Base-by-base conservation (phyloP, 2,113 vertebrate genomes). In the Chaenogobius annularis region DNA sequence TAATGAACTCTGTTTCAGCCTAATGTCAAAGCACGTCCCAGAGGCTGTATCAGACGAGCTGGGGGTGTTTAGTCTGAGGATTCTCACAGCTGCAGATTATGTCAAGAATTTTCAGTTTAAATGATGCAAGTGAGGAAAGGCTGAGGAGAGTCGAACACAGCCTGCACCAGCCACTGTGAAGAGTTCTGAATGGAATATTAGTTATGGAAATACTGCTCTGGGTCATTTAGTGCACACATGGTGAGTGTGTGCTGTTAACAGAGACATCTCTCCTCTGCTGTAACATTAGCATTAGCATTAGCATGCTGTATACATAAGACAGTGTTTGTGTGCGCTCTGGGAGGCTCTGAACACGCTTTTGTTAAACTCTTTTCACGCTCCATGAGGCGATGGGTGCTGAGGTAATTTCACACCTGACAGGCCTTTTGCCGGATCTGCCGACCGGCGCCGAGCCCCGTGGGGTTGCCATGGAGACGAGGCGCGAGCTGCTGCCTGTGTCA, bases 401-500 rank as follows among this genome's bases (percentile, higher is more conserved):
- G 86, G 86, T 88, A 90, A 90, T 90, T 90, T 90, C 87, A 88
- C 87, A 90, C 87, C 86, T 89, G 89, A 87, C 84, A 77, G 40
- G 80, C 80, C 83, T 80, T 87, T 83, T 37, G 31, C 74, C 40
- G 37, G 75, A 75, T 70, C 76, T 56, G 22, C 81, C 83, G 79
- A 50, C 78, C 66, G 22, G 50, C 22, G n/a, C 52, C 48, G 59
- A 61, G 67, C 54, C 58, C 73, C 78, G 65, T 22, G 15, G 31
- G 67, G 89, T 90, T 85, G 72, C 86, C 80, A 88, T 88, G 80
- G 89, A 75, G 75, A 90, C 83, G 61, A 61, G 74, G 70, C 73
- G 70, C 70, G 86, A 83, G 85, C 84, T 69, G 68, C 75, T 65
- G 76, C 56, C 35, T 66, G 77, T 87, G 80, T 85, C 84, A 79